Conservation (phyloP, 2,113 vertebrate species). For the Thamnaconus septentrionalis region DNA sequence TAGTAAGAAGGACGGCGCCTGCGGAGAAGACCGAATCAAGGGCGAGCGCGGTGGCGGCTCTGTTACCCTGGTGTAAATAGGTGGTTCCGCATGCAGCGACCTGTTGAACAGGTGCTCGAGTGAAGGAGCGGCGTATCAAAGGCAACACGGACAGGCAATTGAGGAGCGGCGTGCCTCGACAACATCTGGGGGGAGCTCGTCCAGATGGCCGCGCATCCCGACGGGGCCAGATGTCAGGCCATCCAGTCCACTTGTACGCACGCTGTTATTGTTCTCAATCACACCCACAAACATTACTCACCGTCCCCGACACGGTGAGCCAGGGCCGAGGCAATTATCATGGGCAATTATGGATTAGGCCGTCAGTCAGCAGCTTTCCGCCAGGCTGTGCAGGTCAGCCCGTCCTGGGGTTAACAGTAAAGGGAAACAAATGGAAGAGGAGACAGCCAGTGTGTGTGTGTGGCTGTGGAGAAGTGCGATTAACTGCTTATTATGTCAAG, state of each 20-base stretch:
- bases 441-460: too few species aligned
- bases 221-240: constrained; percentile 13
- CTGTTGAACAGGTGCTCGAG: constrained; percentile 32
- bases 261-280: constrained; percentile 34
- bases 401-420: constrained; percentile 50
- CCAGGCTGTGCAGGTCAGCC: constrained; percentile 63
- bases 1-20: constrained; percentile 32
- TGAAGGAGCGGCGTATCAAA: constrained; percentile 15
- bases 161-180: constrained; percentile 14
- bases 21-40: constrained; percentile 40
- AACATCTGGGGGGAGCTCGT: constrained; percentile 29
- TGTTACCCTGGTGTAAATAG: constrained; percentile 39
- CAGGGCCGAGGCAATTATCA: constrained; percentile 63
- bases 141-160: constrained; percentile 11
- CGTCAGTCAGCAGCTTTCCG: constrained; percentile 67
- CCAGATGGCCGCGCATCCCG: constrained; percentile 15
- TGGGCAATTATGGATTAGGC: constrained; percentile 62
- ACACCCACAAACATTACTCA: constrained; percentile 26
- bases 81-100: constrained; percentile 47
- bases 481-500: constrained; percentile 71
- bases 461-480: constrained; percentile 45
- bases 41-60: constrained; percentile 31
- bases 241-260: constrained; percentile 6
- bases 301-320: constrained; percentile 40
- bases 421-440: constrained; percentile 46